Evolutionary conservation across 1,140 invertebrate species (phyloP).

Genomic region (Nasonia giraulti): DNA sequence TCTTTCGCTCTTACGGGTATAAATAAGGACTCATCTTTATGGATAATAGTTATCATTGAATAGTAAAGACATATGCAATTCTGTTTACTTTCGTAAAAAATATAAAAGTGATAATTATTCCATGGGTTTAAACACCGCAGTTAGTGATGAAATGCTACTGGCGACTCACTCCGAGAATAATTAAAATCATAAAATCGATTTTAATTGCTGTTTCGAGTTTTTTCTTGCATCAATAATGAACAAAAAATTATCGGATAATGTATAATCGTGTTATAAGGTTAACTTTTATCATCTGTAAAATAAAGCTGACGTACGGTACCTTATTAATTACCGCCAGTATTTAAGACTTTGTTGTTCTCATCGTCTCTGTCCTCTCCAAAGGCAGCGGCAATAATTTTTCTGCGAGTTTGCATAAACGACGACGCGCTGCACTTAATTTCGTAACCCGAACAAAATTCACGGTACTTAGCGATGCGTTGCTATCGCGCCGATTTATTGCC

Average conservation of each 20-base stretch:
- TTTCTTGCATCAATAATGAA: neutral
- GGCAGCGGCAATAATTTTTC: neutral
- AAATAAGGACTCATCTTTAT: slow-evolving; percentile 41
- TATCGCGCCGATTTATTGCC: slow-evolving; percentile 36
- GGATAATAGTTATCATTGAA: slow-evolving; percentile 32
- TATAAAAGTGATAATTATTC: neutral
- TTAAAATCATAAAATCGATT: neutral
- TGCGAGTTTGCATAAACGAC: neutral
- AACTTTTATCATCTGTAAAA: too few species aligned
- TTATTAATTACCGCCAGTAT: neutral
- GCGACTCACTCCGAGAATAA: neutral
- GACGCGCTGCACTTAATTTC: neutral
- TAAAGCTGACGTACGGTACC: neutral
- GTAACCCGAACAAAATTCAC: neutral
- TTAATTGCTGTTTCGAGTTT: neutral
- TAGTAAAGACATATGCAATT: neutral
- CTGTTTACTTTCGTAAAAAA: neutral
- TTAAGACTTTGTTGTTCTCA: neutral
- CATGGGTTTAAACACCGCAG: neutral
- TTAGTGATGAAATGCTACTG: too few species aligned
- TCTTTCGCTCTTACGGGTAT: slow-evolving; percentile 36
- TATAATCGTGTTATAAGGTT: neutral
- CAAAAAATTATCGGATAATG: neutral
- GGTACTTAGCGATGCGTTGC: slow-evolving; percentile 13
- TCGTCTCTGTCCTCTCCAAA: neutral